These are phyloP conservation scores for Craterocephalus amniculus DNA, from an alignment of 2,797 vertebrate genomes.

Conservation along the genomic window DNA sequence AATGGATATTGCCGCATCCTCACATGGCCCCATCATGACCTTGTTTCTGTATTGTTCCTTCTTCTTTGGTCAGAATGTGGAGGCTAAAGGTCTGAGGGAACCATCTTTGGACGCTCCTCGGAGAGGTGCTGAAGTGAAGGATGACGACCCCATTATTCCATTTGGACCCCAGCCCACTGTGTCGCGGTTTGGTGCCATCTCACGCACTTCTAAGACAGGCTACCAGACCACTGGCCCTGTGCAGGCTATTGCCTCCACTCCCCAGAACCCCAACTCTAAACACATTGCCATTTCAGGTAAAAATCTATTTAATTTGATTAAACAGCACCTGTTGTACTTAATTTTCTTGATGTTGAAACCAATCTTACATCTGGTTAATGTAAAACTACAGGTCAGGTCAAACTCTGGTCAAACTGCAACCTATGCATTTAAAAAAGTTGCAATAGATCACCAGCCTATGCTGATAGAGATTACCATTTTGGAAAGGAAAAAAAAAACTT, in stretches of 20 bases:
- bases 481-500: no score
- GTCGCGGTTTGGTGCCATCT: slow-evolving; percentile 97
- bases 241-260: slow-evolving; percentile 88
- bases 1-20: slow-evolving; percentile 6
- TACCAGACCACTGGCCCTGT: slow-evolving; percentile 93
- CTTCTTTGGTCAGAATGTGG: slow-evolving; percentile 84
- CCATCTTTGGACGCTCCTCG: slow-evolving; percentile 91
- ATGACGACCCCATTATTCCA: slow-evolving; percentile 97
- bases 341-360: neutral
- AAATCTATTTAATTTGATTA: slow-evolving; percentile 2
- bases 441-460: neutral
- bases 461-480: neutral
- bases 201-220: slow-evolving; percentile 94
- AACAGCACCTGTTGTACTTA: neutral
- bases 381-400: no score
- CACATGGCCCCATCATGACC: neutral
- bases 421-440: neutral
- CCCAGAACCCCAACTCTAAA: slow-evolving; percentile 83
- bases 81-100: slow-evolving; percentile 91
- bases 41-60: neutral
- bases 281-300: slow-evolving; percentile 82
- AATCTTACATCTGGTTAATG: neutral
- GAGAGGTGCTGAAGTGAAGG: slow-evolving; percentile 89
- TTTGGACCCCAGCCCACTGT: slow-evolving; percentile 97
- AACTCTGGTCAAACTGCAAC: neutral